These are phyloP conservation scores for Leptothorax acervorum DNA, from an alignment of 2,888 invertebrate genomes.

Conservation along the genomic window DNA sequence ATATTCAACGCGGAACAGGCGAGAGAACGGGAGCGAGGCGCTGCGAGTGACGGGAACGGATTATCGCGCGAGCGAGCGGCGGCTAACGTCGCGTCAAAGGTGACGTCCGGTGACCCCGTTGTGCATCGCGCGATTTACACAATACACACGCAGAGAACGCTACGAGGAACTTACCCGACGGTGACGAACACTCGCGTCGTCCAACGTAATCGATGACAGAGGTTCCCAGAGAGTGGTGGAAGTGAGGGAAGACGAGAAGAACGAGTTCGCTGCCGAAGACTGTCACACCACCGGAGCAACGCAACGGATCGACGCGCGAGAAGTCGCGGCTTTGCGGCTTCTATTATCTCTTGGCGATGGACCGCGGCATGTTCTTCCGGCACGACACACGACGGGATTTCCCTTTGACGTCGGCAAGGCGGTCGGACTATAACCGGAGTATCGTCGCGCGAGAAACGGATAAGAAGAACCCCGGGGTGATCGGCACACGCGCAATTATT, in stretches of 20 bases:
- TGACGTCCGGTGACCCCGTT: constrained; percentile 44
- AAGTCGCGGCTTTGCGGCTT: constrained; percentile 10
- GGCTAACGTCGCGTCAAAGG: constrained; percentile 27
- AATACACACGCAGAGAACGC: too few relatives aligned
- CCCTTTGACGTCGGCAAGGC: constrained; percentile 38
- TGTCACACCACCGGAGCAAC: constrained; percentile 40
- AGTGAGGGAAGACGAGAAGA: not conserved
- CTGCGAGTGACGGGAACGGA: not conserved
- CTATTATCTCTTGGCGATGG: constrained; percentile 61
- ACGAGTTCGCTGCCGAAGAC: constrained; percentile 7
- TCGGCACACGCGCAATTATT: constrained; percentile 54
- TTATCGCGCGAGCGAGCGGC: not conserved
- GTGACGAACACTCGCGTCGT: not conserved
- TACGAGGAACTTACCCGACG: constrained; percentile 17
- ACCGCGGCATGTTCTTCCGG: constrained; percentile 68
- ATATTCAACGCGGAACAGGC: not conserved
- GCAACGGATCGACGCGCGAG: constrained; percentile 50
- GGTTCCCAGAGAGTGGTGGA: not conserved
- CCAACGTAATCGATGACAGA: constrained; percentile 20
- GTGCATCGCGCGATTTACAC: not conserved
- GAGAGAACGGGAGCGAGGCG: not conserved
- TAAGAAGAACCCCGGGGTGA: not conserved
- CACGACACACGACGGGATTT: constrained; percentile 58
- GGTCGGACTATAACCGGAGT: constrained; percentile 2
- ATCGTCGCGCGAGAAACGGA: constrained; percentile 54